Evolutionary conservation across 2,113 vertebrate species (phyloP).

Genomic region (Callaeas wilsoni): DNA sequence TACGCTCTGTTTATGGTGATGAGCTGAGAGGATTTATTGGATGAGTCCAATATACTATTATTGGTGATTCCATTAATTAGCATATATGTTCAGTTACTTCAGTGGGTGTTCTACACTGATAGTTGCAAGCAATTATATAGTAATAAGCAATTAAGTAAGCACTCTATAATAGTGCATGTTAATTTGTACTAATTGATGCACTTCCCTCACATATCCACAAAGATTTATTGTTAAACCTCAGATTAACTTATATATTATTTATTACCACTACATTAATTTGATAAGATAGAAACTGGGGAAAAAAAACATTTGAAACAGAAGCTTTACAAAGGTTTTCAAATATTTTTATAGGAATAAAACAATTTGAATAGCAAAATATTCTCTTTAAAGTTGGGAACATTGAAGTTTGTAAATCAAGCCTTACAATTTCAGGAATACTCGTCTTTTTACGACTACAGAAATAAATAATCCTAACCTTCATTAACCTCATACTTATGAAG

Average conservation of each 20-base stretch:
- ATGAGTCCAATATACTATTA: not conserved
- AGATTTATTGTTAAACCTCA: not conserved
- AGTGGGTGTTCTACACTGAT: not conserved
- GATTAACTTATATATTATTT: not conserved
- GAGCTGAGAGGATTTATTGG: not conserved
- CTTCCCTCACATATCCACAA: accelerated
- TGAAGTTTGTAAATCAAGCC: not conserved
- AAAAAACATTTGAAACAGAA: not conserved
- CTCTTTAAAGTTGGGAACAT: not conserved
- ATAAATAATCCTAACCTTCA: not conserved
- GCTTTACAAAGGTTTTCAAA: not conserved
- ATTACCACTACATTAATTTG: not conserved
- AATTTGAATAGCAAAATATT: not conserved
- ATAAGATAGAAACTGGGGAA: accelerated
- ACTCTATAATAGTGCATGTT: not conserved
- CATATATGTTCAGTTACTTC: not conserved
- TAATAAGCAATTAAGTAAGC: not conserved
- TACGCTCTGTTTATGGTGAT: accelerated
- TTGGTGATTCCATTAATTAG: not conserved
- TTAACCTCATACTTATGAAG: not conserved
- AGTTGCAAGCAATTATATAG: not conserved
- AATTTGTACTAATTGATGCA: not conserved
- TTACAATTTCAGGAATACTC: not conserved
- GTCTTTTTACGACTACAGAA: not conserved
- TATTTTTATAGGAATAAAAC: not conserved